Evolutionary conservation across 2,113 vertebrate genomes (phyloP).

Genomic region (Zosterops japonicus): DNA sequence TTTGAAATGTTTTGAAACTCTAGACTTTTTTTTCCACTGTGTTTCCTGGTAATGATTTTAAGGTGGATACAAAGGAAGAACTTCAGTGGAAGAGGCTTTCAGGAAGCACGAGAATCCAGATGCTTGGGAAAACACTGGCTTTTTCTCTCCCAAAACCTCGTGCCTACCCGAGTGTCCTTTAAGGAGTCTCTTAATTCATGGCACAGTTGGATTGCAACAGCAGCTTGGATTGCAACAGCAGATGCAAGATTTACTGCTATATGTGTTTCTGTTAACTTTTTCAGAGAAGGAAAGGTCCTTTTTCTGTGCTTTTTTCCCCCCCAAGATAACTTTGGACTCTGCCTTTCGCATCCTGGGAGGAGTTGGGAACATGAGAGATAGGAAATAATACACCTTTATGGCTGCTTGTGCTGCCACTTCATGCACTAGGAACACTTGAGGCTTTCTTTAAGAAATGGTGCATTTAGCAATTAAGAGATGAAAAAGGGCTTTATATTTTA

Average conservation of each 20-base stretch:
- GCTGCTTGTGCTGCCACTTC: neutral
- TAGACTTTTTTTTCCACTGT: neutral
- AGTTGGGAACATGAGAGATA: neutral
- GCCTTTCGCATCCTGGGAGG: neutral
- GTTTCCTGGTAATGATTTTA: neutral
- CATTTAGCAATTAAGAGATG: neutral
- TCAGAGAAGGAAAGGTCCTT: neutral
- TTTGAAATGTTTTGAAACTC: neutral
- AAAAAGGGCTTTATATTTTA: neutral
- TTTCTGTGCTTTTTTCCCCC: neutral
- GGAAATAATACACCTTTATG: neutral
- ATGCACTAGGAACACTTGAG: neutral
- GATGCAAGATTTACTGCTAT: neutral
- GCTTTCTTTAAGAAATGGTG: neutral
- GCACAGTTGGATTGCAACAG: neutral
- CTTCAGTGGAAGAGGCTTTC: neutral
- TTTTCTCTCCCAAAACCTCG: neutral
- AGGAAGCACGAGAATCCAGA: neutral
- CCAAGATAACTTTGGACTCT: neutral
- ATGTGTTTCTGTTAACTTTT: neutral
- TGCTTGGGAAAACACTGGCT: neutral
- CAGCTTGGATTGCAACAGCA: neutral
- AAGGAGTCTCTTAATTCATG: neutral
- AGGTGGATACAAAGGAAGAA: neutral
- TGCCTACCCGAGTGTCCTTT: neutral